These are phyloP conservation scores for Drosophila bunnanda DNA, from an alignment of 2,888 invertebrate species.

Conservation along the genomic window DNA sequence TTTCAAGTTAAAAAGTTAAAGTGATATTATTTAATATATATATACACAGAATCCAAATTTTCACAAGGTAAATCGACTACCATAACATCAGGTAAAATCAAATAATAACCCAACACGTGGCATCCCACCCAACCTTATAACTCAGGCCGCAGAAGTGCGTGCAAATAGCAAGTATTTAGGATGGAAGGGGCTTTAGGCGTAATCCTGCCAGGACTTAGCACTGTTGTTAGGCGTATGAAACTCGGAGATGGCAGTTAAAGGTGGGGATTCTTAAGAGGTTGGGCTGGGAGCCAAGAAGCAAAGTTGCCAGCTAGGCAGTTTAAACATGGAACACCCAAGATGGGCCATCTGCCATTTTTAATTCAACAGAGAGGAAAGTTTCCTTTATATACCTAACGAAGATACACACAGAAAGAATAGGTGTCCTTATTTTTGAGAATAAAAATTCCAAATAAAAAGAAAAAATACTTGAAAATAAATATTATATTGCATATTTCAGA, in stretches of 20 bases:
- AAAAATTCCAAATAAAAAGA: neutral
- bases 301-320: constrained; percentile 47
- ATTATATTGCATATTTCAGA: constrained; percentile 54
- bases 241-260: constrained; percentile 14
- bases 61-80: neutral
- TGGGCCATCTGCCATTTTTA: constrained; percentile 65
- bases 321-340: constrained; percentile 42
- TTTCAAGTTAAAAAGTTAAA: neutral
- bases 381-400: neutral
- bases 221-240: constrained; percentile 61
- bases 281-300: constrained; percentile 28
- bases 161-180: constrained; percentile 53
- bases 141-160: constrained; percentile 65
- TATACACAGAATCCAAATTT: neutral
- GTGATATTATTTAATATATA: neutral
- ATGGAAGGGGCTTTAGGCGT: constrained; percentile 39
- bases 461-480: constrained; percentile 52
- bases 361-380: constrained; percentile 41
- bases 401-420: neutral
- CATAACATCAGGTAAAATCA: constrained; percentile 28
- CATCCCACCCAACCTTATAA: neutral
- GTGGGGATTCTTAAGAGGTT: constrained; percentile 6
- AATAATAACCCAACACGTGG: constrained; percentile 26
- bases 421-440: neutral
- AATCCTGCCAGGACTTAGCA: constrained; percentile 64